Evolutionary conservation across 2,888 invertebrate genomes (phyloP), one percentile per base, ranked within the genome.

Genomic region (Cerastoderma edule): DNA sequence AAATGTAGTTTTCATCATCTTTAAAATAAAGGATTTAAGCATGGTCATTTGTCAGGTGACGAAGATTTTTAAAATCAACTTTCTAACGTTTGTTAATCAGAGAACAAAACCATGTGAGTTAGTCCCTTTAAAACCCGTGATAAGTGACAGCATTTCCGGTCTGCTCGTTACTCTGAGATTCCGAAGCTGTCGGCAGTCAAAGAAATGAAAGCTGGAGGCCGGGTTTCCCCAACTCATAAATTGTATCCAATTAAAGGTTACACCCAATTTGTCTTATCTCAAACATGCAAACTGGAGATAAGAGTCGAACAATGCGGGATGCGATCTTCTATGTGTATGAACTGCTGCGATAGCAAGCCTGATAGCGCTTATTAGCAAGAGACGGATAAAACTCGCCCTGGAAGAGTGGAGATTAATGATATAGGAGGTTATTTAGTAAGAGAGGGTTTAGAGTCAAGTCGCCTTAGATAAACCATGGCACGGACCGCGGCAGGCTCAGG

Each of bases 221-320:
- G 39, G 39, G 60, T 60, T 60, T 60, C 60, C 60, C 39, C 24
- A 60, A 60, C 60, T 60, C 60, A 60, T 60, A 60, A 60, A 60
- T 60, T 60, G 66, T 50, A 50, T 66, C 66, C 57, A 74, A 60
- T 72, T 72, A 72, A 75, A 66, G 72, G 78, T 74, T 75, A 71
- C 78, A 69, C 78, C 78, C 78, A 78, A 78, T 69, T 75, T 66
- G 60, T 57, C 78, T 72, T 78, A 78, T 78, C 78, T 72, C 28
- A 24, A 68, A 72, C 78, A 71, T 78, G 78, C 78, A 72, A 35
- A 35, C 39, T 28, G n/a, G 44, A 65, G 78, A 78, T 78, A 78
- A 75, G 44, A 66, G 48, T 54, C 57, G 46, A 73, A 78, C 78
- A 73, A 73, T 78, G 73, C 73, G 65, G 57, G 53, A 64, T 50